Evolutionary conservation across 2,888 invertebrate species (phyloP).

Genomic region (Eustalomyia histrio): DNA sequence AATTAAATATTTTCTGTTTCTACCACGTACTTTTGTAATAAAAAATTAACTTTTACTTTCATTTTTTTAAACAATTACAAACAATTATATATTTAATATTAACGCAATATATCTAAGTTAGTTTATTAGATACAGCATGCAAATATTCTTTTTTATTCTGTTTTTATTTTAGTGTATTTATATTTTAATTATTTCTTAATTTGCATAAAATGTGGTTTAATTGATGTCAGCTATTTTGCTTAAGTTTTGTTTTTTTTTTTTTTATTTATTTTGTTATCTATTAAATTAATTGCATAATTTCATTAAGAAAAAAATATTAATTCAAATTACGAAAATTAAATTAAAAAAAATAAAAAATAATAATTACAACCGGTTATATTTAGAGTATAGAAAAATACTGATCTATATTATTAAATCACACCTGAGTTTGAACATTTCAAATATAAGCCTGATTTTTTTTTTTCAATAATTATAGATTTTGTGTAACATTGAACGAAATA

Average conservation of each 20-base stretch:
- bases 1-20: not conserved
- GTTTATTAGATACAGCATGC: slow-evolving; percentile 44
- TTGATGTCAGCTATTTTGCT: slow-evolving; percentile 46
- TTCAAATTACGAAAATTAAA: not conserved
- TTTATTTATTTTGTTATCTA: not conserved
- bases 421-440: not conserved
- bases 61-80: slow-evolving; percentile 20
- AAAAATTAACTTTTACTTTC: slow-evolving; percentile 52
- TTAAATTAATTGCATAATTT: not conserved
- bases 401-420: not conserved
- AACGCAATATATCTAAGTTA: slow-evolving; percentile 46
- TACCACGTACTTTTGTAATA: not conserved
- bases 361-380: not conserved
- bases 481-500: too few species aligned
- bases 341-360: too few species aligned
- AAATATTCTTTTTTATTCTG: slow-evolving; percentile 25
- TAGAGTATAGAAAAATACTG: too few species aligned
- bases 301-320: not conserved
- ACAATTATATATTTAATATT: slow-evolving; percentile 41
- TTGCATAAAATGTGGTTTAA: slow-evolving; percentile 64
- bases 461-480: too few species aligned
- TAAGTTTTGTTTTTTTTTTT: not conserved
- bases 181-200: slow-evolving; percentile 47
- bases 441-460: not conserved
- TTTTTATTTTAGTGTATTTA: slow-evolving; percentile 9